phyloP scores from a whole-genome alignment of 1,140 invertebrate genomes.

The Drosophila azteca region DNA sequence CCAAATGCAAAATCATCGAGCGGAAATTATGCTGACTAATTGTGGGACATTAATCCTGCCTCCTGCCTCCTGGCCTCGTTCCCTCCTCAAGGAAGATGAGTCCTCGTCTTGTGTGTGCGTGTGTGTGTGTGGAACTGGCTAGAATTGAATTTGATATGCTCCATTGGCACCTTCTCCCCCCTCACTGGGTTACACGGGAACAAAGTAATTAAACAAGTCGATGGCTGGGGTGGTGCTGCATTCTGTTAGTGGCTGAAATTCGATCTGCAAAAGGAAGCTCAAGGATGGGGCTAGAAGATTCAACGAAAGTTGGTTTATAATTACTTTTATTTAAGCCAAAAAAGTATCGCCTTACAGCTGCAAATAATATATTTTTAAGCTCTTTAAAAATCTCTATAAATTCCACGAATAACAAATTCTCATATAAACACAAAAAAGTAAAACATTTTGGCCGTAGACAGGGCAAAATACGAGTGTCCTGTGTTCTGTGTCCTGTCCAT shows the following conservation, averaged over 20 bases:
- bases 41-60: conserved; percentile 40
- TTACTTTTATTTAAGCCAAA: no score
- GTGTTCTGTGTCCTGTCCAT: conserved; percentile 48
- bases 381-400: background rate
- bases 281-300: no score
- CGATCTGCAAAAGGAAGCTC: background rate
- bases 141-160: conserved; percentile 58
- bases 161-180: conserved; percentile 50
- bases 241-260: conserved; percentile 15
- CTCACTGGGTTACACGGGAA: conserved; percentile 11
- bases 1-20: conserved; percentile 55
- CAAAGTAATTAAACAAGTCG: conserved; percentile 40
- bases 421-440: conserved; percentile 24
- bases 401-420: conserved; percentile 19
- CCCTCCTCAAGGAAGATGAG: conserved; percentile 15
- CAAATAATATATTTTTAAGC: no score
- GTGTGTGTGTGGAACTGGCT: conserved; percentile 46
- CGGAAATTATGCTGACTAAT: conserved; percentile 56
- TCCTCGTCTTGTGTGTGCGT: conserved; percentile 8
- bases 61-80: conserved; percentile 30
- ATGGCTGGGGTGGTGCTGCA: background rate
- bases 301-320: no score
- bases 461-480: conserved; percentile 5
- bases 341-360: no score
- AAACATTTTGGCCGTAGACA: conserved; percentile 21